phyloP scores from a whole-genome alignment of 2,797 vertebrate genomes.

The Linurgus olivaceus region DNA sequence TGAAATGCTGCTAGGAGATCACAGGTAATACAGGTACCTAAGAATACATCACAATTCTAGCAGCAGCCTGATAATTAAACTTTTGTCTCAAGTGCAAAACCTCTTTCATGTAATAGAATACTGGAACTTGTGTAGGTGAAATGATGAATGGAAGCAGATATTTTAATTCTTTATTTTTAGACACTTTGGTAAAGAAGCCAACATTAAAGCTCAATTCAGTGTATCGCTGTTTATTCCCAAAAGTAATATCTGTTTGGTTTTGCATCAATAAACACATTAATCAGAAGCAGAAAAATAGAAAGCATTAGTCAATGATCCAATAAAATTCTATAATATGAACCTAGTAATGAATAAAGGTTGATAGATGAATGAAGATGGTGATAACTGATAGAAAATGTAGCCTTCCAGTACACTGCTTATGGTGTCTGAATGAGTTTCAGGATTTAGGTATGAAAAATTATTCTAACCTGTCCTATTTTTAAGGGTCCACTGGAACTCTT shows the following conservation, averaged over 20 bases:
- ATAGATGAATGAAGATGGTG: slow-evolving; percentile 12
- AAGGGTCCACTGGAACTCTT: background rate
- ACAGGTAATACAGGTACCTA: background rate
- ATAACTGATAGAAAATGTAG: background rate
- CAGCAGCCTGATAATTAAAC: slow-evolving; percentile 30
- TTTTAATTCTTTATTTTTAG: slow-evolving; percentile 30
- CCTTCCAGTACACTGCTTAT: background rate
- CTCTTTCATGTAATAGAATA: background rate
- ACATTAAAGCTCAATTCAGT: background rate
- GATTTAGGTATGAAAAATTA: slow-evolving; percentile 1
- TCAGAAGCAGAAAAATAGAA: slow-evolving; percentile 36
- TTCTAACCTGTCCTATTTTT: background rate
- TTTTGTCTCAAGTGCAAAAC: background rate
- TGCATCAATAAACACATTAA: slow-evolving; percentile 44
- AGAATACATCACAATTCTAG: background rate
- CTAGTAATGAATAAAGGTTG: slow-evolving; percentile 20
- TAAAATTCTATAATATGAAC: slow-evolving; percentile 4
- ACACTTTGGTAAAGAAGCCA: background rate
- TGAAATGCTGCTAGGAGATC: background rate
- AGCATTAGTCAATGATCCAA: slow-evolving; percentile 46
- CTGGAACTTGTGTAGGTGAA: slow-evolving; percentile 2
- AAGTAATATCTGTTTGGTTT: slow-evolving; percentile 26
- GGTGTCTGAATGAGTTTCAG: background rate
- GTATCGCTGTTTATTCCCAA: background rate
- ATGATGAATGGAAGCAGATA: slow-evolving; percentile 13